These are phyloP conservation scores for Alfaro cultratus DNA, from an alignment of 2,797 vertebrate species.

Conservation along the genomic window DNA sequence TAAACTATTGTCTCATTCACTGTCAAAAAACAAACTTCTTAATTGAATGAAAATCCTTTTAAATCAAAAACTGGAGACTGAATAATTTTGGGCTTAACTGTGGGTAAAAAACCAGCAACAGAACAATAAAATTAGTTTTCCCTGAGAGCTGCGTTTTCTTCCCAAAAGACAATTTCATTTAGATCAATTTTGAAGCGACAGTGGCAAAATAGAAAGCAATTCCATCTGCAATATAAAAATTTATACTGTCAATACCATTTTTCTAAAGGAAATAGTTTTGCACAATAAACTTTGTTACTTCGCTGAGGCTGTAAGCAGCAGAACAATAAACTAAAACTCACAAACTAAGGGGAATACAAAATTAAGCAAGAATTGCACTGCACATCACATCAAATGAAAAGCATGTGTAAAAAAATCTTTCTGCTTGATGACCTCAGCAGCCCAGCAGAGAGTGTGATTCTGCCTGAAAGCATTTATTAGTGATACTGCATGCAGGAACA, in stretches of 20 bases:
- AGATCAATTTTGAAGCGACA: background rate
- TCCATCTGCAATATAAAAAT: background rate
- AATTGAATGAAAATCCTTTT: background rate
- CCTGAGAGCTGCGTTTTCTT: background rate
- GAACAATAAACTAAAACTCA: background rate
- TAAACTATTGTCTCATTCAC: background rate
- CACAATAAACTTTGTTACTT: background rate
- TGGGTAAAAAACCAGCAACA: background rate
- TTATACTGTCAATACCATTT: background rate
- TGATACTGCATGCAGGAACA: conserved; percentile 54
- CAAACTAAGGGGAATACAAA: background rate
- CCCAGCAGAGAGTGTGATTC: conserved; percentile 13
- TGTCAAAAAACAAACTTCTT: background rate
- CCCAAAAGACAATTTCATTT: background rate
- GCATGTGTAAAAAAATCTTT: background rate
- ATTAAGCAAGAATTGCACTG: background rate
- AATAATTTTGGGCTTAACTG: background rate
- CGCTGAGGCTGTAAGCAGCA: background rate
- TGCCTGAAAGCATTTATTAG: conserved; percentile 53
- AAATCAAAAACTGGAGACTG: background rate
- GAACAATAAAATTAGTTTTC: background rate
- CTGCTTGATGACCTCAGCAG: conserved; percentile 23
- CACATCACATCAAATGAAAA: background rate
- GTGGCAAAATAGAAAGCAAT: background rate
- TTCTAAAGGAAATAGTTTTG: background rate